These are phyloP conservation scores for Euplexia lucipara DNA, from an alignment of 2,888 invertebrate species.

Conservation along the genomic window DNA sequence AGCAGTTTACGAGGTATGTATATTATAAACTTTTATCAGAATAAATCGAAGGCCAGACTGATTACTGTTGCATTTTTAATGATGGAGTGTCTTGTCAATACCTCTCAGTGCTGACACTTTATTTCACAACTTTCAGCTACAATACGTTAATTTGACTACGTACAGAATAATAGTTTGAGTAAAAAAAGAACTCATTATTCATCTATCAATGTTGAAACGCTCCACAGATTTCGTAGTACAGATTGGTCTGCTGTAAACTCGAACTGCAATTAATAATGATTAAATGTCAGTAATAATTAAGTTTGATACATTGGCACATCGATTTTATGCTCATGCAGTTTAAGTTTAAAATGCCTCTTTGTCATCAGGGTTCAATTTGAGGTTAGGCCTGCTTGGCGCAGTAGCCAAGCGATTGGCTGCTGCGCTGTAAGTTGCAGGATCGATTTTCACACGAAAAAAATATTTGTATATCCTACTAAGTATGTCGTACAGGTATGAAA, in stretches of 20 bases:
- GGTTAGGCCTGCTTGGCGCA: no score
- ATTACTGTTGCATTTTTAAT: constrained; percentile 2
- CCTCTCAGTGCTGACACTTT: neutral
- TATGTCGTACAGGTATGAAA: no score
- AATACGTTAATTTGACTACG: constrained; percentile 6
- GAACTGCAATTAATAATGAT: neutral
- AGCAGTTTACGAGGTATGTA: no score
- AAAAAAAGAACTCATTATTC: neutral
- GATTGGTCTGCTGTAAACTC: neutral
- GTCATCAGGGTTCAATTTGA: neutral
- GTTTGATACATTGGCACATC: neutral
- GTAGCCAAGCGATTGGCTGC: no score
- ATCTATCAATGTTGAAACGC: constrained; percentile 11
- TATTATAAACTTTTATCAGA: no score
- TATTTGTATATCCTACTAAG: no score
- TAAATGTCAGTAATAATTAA: constrained; percentile 7
- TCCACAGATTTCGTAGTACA: neutral
- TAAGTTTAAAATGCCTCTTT: neutral
- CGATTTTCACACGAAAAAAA: no score
- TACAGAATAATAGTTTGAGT: neutral
- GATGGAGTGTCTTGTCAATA: neutral
- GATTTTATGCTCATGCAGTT: neutral
- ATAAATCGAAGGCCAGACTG: neutral
- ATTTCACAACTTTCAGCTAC: constrained; percentile 9
- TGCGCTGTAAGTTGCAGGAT: no score